Evolutionary conservation across 2,888 invertebrate species (phyloP), one percentile per base, ranked within the genome.

Genomic region (Macaria notata): DNA sequence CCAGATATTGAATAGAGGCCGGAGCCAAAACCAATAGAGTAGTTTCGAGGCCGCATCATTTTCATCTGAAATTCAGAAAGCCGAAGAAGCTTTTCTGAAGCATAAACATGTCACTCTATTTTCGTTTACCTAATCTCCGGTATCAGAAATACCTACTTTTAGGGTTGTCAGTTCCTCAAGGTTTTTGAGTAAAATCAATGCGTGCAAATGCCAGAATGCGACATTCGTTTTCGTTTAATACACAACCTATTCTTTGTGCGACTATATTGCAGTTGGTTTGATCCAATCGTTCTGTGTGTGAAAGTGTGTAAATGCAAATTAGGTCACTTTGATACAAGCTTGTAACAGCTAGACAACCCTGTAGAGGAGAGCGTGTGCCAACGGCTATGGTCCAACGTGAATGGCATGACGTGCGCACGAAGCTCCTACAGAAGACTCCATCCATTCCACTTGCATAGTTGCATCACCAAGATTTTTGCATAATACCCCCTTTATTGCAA

Each of bases 391-490:
- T 61, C 66, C 64, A 63, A 76, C 79, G 77, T 81, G 83, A 79
- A 80, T 77, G 71, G 80, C 75, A 77, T 74, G 69, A 64, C 63
- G 62, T 61, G 58, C 56, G 57, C 59, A 64, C 60, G 59, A 61
- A 60, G 56, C 66, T 54, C 62, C 71, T 77, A 80, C 81, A 83
- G 84, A 83, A 70, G 80, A 73, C 73, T 72, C 64, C 60, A 66
- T 66, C 61, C 62, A 65, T 67, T 68, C 57, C 63, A 55, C 67
- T 70, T 68, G 70, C 68, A 71, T 66, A 64, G 75, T 86, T 83
- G 82, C 81, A 80, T 79, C 83, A 84, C 70, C 68, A 66, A 75
- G 69, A 74, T 79, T 77, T 82, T 84, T 84, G 81, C 86, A 84
- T 85, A 84, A 86, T 79, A 76, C 76, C 62, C 60, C 72, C 72